A percentile compares a stretch with the other conserved stretches of the same genome.
Conservation (phyloP, 1,140 invertebrate genomes). For the Phortica variegata region DNA sequence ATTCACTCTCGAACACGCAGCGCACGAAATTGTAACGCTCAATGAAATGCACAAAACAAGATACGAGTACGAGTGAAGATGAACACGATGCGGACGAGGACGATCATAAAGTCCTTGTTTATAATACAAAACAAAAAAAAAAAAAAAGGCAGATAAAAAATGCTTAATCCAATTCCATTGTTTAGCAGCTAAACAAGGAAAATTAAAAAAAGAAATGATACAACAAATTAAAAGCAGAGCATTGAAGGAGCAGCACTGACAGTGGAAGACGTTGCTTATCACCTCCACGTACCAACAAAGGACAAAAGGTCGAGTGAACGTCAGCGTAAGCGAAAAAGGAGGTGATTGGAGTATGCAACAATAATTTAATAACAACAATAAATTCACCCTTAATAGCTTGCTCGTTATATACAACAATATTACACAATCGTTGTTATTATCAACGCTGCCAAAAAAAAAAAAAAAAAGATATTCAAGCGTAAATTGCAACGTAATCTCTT, state of each 20-base stretch:
- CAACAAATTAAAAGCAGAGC: constrained; percentile 15
- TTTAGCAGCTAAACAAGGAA: constrained; percentile 15
- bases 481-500: constrained; percentile 50
- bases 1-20: constrained; percentile 37
- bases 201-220: constrained; percentile 12
- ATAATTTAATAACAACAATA: constrained; percentile 18
- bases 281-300: constrained; percentile 24
- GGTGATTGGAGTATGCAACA: constrained; percentile 8
- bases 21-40: too few species aligned
- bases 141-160: constrained; percentile 4
- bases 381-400: constrained; percentile 9
- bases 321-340: too few species aligned
- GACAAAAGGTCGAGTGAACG: too few species aligned
- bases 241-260: constrained; percentile 10
- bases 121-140: constrained; percentile 5
- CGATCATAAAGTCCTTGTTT: too few species aligned
- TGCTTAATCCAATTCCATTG: constrained; percentile 49
- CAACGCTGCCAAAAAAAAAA: too few species aligned
- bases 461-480: constrained; percentile 30
- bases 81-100: too few species aligned
- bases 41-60: too few species aligned
- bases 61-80: too few species aligned
- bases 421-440: background rate
- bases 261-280: constrained; percentile 29
- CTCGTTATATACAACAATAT: background rate